These are phyloP conservation scores for Acanthochromis polyacanthus DNA, from an alignment of 2,113 vertebrate genomes.

Conservation along the genomic window DNA sequence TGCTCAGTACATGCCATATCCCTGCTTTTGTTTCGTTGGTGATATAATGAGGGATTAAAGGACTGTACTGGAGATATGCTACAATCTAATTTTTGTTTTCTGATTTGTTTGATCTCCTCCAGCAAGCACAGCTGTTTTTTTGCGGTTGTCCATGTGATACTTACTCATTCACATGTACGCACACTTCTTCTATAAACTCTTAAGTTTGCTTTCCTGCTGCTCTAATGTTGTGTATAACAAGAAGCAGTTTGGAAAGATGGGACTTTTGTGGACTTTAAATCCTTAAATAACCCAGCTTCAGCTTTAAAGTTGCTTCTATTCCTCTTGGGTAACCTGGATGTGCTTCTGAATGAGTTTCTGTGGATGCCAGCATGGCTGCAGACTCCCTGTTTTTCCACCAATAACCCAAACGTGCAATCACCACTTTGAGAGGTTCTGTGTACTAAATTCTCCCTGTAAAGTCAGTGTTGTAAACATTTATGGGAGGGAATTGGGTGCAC, in stretches of 20 bases:
- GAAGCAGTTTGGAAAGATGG: neutral
- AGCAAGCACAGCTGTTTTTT: neutral
- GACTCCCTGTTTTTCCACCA: neutral
- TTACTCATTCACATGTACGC: neutral
- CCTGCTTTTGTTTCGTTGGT: neutral
- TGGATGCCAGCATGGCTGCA: neutral
- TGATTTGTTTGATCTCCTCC: neutral
- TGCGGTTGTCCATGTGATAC: constrained; percentile 3
- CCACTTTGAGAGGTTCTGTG: neutral
- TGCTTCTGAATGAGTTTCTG: neutral
- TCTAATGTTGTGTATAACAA: constrained; percentile 3
- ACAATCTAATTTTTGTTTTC: neutral
- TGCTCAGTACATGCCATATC: neutral
- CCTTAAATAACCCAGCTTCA: neutral
- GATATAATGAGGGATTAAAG: too few relatives aligned
- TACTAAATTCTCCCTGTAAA: neutral
- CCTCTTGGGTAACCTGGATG: neutral
- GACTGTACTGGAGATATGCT: neutral
- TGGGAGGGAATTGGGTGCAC: neutral
- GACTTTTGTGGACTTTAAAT: neutral
- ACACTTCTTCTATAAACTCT: neutral
- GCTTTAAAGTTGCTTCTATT: neutral
- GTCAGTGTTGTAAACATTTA: neutral
- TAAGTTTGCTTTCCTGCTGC: neutral
- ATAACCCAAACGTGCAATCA: neutral